A percentile compares a stretch with the other conserved stretches of the same genome.
Evolutionary conservation across 1,140 invertebrate genomes (phyloP).

Genomic region (Hydropsyche tenuis): DNA sequence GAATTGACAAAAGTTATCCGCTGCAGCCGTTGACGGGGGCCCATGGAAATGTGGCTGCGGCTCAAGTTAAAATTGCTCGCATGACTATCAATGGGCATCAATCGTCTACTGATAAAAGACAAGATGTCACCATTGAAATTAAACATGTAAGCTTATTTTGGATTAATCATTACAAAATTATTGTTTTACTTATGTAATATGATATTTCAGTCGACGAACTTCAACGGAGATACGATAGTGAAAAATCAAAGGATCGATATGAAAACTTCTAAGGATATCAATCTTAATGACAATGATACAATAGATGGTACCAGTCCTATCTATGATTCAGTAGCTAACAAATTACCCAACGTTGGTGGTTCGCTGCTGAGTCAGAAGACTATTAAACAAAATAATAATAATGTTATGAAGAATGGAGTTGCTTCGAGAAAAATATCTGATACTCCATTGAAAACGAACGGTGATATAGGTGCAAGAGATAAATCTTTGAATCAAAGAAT

Average conservation of each 20-base stretch:
- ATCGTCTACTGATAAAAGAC: neutral
- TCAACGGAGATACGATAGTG: neutral
- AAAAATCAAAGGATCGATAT: constrained; percentile 17
- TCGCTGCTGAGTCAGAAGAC: constrained; percentile 52
- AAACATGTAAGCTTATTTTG: constrained; percentile 43
- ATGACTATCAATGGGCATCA: constrained; percentile 28
- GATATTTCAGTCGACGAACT: constrained; percentile 1
- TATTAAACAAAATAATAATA: constrained; percentile 36
- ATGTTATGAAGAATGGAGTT: constrained; percentile 35
- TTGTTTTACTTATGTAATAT: neutral
- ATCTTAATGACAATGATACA: constrained; percentile 37
- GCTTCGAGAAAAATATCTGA: constrained; percentile 9
- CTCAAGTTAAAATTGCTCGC: constrained; percentile 14
- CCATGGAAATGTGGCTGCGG: constrained; percentile 54
- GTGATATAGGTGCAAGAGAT: neutral
- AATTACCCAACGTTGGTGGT: constrained; percentile 55
- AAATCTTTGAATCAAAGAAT: constrained; percentile 7
- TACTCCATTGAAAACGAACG: neutral
- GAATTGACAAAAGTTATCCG: constrained; percentile 82
- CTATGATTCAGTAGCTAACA: constrained; percentile 47
- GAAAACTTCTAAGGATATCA: constrained; percentile 37
- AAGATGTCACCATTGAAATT: constrained; percentile 39
- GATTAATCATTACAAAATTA: neutral
- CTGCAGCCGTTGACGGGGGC: constrained; percentile 70
- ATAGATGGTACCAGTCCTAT: neutral